These are phyloP conservation scores for Manis crassicaudata DNA, from an alignment of 2,797 vertebrate species.

Conservation along the genomic window DNA sequence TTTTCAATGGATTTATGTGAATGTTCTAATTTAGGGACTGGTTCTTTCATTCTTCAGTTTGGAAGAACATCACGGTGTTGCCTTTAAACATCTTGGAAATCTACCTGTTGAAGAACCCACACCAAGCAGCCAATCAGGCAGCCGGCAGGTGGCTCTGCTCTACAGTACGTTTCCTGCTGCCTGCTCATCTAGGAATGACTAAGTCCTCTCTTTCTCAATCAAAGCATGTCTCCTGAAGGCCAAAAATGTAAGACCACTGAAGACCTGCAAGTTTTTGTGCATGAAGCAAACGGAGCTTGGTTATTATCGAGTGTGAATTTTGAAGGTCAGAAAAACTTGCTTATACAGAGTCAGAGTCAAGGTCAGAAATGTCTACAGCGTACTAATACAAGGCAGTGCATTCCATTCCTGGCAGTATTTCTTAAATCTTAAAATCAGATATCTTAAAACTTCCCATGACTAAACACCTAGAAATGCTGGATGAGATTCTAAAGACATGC, in stretches of 20 bases:
- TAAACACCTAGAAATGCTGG: not conserved
- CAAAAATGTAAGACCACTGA: not conserved
- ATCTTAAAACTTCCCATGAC: not conserved
- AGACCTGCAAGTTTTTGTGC: not conserved
- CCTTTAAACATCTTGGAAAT: not conserved
- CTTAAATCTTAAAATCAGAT: not conserved
- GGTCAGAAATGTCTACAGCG: not conserved
- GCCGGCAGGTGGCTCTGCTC: fast-evolving
- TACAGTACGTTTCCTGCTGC: not conserved
- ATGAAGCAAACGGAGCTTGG: constrained; percentile 8
- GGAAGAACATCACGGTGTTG: not conserved
- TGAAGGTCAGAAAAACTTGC: constrained; percentile 26
- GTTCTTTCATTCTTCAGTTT: not conserved
- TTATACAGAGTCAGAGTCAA: not conserved
- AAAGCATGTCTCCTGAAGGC: not conserved
- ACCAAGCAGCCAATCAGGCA: not conserved
- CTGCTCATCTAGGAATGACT: not conserved
- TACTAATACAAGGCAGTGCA: not conserved
- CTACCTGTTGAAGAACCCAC: not conserved
- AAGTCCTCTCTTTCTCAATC: not conserved
- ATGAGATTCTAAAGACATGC: not conserved
- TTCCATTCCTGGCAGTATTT: not conserved
- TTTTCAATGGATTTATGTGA: not conserved
- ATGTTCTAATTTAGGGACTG: not conserved
- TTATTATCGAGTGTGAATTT: constrained; percentile 6